Base-by-base conservation (phyloP, 2,888 invertebrate genomes). In the Trichacis sp. region DNA sequence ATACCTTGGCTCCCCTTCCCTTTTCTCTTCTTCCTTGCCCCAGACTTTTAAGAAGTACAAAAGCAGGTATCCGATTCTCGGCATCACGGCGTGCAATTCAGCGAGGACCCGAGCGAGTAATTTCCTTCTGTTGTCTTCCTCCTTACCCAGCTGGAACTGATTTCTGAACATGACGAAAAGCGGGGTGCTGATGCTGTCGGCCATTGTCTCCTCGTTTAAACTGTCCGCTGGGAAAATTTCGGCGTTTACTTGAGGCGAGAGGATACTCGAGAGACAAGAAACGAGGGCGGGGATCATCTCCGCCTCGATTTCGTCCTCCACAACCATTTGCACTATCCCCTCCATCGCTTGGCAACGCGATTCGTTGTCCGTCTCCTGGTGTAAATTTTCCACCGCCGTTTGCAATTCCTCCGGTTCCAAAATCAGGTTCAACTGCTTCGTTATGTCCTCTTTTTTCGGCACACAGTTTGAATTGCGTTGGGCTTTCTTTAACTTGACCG, bases 31-130 rank as follows among this genome's bases (percentile, higher is more conserved):
- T 72, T 87, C 87, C 77, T 86, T 77, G 36, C 86, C 87, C 88
- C 93, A 87, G 65, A 93, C 93, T 89, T 95, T 96, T 70, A 96
- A 87, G 85, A 95, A 97, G 86, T 96, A 97, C 50, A 97, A 86
- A 68, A 97, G 87, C 75, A 93, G 88, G 84, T 94, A 96, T 45
- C 97, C 97, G 58, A 95, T 88, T 79, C 90, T 88, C 9, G 92
- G 89, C 77, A 93, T 89, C 75, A 87, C 84, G 71, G 84, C 85
- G 76, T 88, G 89, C 73, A 87, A 84, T 82, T 95, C 95, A 69
- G 92, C 92, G 58, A 96, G 86, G 46, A 97, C 87, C 71, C 91
- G 89, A 70, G 95, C 86, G 70, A 96, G 86, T 29, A 94, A 90
- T 84, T 94, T 93, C 72, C 93, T 89, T 66, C 89, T 88, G 75